A percentile compares a stretch with the other conserved stretches of the same genome.
Conservation (phyloP, 1,140 invertebrate genomes). For the Nymphalis io region DNA sequence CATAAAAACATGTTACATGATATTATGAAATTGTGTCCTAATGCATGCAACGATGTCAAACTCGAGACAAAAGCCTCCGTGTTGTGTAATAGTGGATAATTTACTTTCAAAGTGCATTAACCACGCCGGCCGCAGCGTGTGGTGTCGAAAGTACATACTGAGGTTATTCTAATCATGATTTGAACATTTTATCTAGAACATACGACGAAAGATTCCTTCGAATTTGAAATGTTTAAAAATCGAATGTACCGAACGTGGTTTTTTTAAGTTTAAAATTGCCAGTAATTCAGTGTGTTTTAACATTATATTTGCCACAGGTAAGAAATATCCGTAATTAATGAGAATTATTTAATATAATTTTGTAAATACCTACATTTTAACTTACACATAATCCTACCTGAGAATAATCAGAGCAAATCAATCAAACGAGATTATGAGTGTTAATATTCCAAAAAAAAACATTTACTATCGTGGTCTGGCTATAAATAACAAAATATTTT, state of each 20-base stretch:
- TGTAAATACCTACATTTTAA: too few species aligned
- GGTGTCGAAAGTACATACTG: constrained; percentile 24
- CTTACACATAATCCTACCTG: too few species aligned
- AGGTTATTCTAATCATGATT: constrained; percentile 30
- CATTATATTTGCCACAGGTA: too few species aligned
- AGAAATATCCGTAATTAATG: too few species aligned
- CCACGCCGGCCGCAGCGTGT: constrained; percentile 31
- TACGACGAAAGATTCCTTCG: neutral
- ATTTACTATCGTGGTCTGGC: too few species aligned
- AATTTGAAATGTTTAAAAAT: neutral
- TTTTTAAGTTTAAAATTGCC: neutral
- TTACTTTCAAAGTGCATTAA: constrained; percentile 45
- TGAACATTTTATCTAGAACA: constrained; percentile 16
- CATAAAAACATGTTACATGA: constrained; percentile 26
- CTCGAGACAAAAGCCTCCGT: constrained; percentile 38
- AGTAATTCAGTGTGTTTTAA: too few species aligned
- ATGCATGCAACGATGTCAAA: constrained; percentile 42
- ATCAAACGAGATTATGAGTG: too few species aligned
- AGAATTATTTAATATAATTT: too few species aligned
- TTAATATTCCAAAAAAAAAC: too few species aligned
- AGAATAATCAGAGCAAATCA: too few species aligned
- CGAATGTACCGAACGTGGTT: neutral
- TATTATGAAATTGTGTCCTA: constrained; percentile 45
- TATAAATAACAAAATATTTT: too few species aligned
- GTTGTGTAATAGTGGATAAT: constrained; percentile 41